phyloP scores from a whole-genome alignment of 2,113 vertebrate species.

The Nerophis ophidion region DNA sequence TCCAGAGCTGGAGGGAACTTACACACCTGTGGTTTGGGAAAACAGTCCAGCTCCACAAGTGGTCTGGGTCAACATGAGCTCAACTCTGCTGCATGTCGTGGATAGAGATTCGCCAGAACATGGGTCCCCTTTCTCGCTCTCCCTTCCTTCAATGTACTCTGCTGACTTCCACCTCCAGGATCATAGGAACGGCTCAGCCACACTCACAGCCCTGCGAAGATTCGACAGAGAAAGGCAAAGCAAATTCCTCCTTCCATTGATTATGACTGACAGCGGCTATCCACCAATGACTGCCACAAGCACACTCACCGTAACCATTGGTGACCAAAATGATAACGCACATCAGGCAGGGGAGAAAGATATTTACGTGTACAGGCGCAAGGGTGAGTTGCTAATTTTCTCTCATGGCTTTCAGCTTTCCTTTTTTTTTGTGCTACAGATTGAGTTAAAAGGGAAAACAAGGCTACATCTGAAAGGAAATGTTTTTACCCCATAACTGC shows the following conservation, averaged over 20 bases:
- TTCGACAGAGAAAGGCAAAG: slow-evolving; percentile 84
- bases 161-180: slow-evolving; percentile 81
- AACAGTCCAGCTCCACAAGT: slow-evolving; percentile 73
- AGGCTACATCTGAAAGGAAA: slow-evolving; percentile 25
- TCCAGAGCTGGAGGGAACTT: slow-evolving; percentile 75
- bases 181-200: slow-evolving; percentile 79
- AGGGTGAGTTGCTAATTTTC: slow-evolving; percentile 66
- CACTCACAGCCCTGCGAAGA: slow-evolving; percentile 75
- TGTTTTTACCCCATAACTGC: slow-evolving; percentile 32
- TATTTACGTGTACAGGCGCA: slow-evolving; percentile 73
- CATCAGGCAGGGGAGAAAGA: slow-evolving; percentile 81
- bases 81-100: slow-evolving; percentile 71
- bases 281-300: slow-evolving; percentile 79
- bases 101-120: slow-evolving; percentile 78
- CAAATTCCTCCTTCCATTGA: slow-evolving; percentile 73
- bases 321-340: slow-evolving; percentile 84
- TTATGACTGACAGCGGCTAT: slow-evolving; percentile 80
- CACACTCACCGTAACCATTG: slow-evolving; percentile 79
- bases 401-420: slow-evolving; percentile 20
- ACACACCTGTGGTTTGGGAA: slow-evolving; percentile 81
- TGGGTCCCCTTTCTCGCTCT: slow-evolving; percentile 77
- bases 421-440: slow-evolving; percentile 15
- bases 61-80: slow-evolving; percentile 74
- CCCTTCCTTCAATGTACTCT: slow-evolving; percentile 64
- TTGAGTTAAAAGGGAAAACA: slow-evolving; percentile 27